Percentiles rank a stretch among this genome's conserved stretches.
Conservation (phyloP, 1,140 invertebrate genomes). For the Cotesia typhae region DNA sequence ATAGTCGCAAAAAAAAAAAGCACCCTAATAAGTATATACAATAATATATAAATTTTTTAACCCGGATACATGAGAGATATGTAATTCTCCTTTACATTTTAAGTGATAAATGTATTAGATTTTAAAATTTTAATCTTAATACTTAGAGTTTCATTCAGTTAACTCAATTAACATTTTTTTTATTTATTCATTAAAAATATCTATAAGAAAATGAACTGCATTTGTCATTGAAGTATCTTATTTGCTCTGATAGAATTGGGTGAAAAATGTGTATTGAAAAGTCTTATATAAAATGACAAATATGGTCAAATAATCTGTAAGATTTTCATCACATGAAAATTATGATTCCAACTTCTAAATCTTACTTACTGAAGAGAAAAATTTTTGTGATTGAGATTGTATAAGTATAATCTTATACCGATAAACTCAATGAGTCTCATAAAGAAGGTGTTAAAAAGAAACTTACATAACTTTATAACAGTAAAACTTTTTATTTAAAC, state of each 20-base stretch:
- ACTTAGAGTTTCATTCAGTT: not conserved
- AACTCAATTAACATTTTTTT: conserved; percentile 3
- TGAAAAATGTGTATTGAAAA: not conserved
- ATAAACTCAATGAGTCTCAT: too few relatives aligned
- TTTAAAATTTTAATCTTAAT: not conserved
- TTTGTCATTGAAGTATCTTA: not conserved
- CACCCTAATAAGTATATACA: too few relatives aligned
- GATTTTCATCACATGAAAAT: too few relatives aligned
- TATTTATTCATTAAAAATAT: not conserved
- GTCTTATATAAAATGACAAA: not conserved
- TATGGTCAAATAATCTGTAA: too few relatives aligned
- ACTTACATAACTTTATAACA: not conserved
- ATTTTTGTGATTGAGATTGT: not conserved
- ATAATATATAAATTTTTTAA: too few relatives aligned
- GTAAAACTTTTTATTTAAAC: not conserved
- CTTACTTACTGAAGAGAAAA: not conserved
- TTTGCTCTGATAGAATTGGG: not conserved
- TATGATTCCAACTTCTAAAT: too few relatives aligned
- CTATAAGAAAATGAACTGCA: not conserved
- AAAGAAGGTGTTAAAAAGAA: too few relatives aligned
- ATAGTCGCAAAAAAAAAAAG: too few relatives aligned
- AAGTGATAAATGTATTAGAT: too few relatives aligned
- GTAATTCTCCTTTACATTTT: too few relatives aligned
- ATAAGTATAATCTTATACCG: not conserved
- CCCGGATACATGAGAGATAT: too few relatives aligned